Percentiles rank a stretch among this genome's conserved stretches.
Conservation (phyloP, 2,113 vertebrate species). For the Mastomys natalensis region DNA sequence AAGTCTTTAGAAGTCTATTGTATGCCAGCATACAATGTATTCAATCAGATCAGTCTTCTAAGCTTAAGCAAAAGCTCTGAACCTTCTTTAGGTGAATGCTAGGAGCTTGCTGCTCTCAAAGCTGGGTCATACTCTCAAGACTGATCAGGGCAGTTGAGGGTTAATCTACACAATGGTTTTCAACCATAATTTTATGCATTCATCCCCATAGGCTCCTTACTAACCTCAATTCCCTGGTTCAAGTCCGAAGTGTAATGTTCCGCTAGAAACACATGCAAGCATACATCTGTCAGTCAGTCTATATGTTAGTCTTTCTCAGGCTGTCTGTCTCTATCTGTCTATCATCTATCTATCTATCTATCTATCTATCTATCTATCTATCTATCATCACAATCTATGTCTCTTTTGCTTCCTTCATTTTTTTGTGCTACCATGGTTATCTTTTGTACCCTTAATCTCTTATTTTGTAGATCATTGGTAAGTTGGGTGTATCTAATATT, state of each 20-base stretch:
- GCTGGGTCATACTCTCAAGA: neutral
- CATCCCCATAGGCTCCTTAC: neutral
- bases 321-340: neutral
- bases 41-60: neutral
- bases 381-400: neutral
- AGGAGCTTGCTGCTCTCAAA: neutral
- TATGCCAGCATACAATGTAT: neutral
- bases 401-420: neutral
- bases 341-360: neutral
- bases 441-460: slow-evolving; percentile 11
- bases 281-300: neutral
- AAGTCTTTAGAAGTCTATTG: neutral
- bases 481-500: neutral
- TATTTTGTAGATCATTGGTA: neutral
- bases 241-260: neutral
- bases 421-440: neutral
- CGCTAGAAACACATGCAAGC: neutral
- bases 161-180: neutral
- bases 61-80: neutral
- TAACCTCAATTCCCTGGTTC: neutral
- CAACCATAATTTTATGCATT: neutral
- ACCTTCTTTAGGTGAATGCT: neutral
- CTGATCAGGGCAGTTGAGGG: neutral
- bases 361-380: neutral
- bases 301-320: too few species aligned